phyloP scores from a whole-genome alignment of 2,797 vertebrate genomes.

The Pangasius macronema region DNA sequence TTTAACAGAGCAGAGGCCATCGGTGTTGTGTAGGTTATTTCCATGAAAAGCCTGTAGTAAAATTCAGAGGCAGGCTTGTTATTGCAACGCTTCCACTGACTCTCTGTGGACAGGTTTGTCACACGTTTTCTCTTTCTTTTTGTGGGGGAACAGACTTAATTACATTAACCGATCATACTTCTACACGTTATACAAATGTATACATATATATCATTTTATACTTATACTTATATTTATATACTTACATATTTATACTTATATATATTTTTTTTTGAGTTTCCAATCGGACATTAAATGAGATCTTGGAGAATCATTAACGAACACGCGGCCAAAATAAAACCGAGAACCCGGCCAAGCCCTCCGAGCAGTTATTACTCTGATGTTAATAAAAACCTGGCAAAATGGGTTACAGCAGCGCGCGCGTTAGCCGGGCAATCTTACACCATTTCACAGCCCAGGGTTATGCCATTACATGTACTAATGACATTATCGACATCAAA shows the following conservation, averaged over 20 bases:
- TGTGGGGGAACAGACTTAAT: not conserved
- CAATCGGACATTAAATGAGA: not conserved
- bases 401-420: not conserved
- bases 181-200: too few species aligned
- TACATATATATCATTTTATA: not conserved
- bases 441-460: not conserved
- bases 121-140: not conserved
- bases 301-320: not conserved
- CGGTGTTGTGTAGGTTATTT: slow-evolving; percentile 19
- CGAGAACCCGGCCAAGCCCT: not conserved
- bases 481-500: not conserved
- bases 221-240: too few species aligned
- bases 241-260: too few species aligned
- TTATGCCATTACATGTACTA: not conserved
- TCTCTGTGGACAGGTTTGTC: slow-evolving; percentile 5
- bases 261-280: not conserved
- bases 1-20: slow-evolving; percentile 3
- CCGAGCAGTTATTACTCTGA: not conserved
- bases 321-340: slow-evolving; percentile 1
- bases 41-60: slow-evolving; percentile 30
- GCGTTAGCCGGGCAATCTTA: not conserved
- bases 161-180: not conserved
- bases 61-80: slow-evolving; percentile 10
- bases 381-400: slow-evolving; percentile 2
- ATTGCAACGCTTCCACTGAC: slow-evolving; percentile 10